Evolutionary conservation across 2,797 vertebrate species (phyloP), one percentile per base, ranked within the genome.

Genomic region (Phalloptychus januarius): DNA sequence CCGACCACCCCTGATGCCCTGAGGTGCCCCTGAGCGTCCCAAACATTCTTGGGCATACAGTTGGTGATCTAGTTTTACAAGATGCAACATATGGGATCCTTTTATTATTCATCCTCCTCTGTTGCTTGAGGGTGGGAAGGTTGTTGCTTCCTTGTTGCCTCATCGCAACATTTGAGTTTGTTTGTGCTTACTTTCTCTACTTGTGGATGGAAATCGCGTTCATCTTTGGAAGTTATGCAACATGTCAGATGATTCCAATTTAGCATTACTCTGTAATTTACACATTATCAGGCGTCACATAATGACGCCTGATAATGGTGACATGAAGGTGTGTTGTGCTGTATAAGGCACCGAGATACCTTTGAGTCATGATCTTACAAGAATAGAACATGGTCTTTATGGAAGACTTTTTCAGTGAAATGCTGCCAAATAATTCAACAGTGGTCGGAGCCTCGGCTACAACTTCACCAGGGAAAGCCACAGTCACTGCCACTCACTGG

Each of bases 51-150:
- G 11, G 91, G 89, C 87, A 85, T 89, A 94, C 94, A 94, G 93
- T 95, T 94, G 94, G 94, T 93, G 93, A 92, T 94, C 94, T 94
- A 95, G 87, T 93, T 95, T 92, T 87, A 92, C 91, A 91, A 88
- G 88, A 83, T 71, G 81, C 84, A 88, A 80, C 94, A 95, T 92
- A 94, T 94, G 94, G 93, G 85, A 88, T 87, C 70, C 52, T 28
- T 95, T 65, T 79, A 93, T 95, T 91, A 95, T 95, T 95, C 85
- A 94, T 90, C 80, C 74, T 82, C 75, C 28, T 52, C 86, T 84
- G 88, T 79, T 82, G 58, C 71, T 80, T 74, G 71, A 46, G 81
- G 79, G 77, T 81, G 67, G 42, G 78, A 28, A 56, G 28, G 54
- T 40, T 52, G 54, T 50, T 73, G 77, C 71, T 78, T 85, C 45